These are phyloP conservation scores for Halichoeres trimaculatus DNA, from an alignment of 2,113 vertebrate species.

Conservation along the genomic window DNA sequence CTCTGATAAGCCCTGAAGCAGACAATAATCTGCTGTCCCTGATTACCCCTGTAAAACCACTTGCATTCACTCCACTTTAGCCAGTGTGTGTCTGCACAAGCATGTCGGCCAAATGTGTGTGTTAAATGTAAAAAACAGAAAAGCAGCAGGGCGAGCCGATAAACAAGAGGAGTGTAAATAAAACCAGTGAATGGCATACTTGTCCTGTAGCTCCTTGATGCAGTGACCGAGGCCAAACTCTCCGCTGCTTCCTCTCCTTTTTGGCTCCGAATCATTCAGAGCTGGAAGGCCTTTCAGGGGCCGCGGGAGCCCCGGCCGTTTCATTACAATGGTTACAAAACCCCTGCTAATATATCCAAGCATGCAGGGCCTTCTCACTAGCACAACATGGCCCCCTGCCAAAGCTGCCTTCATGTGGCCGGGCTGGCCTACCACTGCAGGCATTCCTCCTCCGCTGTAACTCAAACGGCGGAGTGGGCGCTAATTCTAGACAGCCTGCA, in stretches of 20 bases:
- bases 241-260: slow-evolving; percentile 50
- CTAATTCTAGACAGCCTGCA: slow-evolving; percentile 52
- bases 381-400: slow-evolving; percentile 76
- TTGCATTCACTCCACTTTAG: slow-evolving; percentile 37
- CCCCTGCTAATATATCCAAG: slow-evolving; percentile 74
- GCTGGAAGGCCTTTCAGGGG: slow-evolving; percentile 60
- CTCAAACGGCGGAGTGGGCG: slow-evolving; percentile 45
- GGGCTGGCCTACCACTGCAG: slow-evolving; percentile 51
- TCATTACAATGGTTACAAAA: slow-evolving; percentile 74
- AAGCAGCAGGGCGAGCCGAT: slow-evolving; percentile 39
- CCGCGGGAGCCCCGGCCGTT: slow-evolving; percentile 54
- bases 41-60: slow-evolving; percentile 53
- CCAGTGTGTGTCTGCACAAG: slow-evolving; percentile 24
- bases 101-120: slow-evolving; percentile 37
- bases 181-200: slow-evolving; percentile 61
- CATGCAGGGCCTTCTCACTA: slow-evolving; percentile 66
- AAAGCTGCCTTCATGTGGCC: slow-evolving; percentile 58
- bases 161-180: slow-evolving; percentile 66
- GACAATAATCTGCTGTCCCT: slow-evolving; percentile 48
- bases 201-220: slow-evolving; percentile 52
- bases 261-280: slow-evolving; percentile 63
- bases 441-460: slow-evolving; percentile 63
- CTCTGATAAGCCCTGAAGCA: slow-evolving; percentile 49
- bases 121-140: slow-evolving; percentile 47
- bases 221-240: slow-evolving; percentile 33